Percentiles rank a stretch among this genome's conserved stretches.
Evolutionary conservation across 2,797 vertebrate species (phyloP).

Genomic region (Channa striata): DNA sequence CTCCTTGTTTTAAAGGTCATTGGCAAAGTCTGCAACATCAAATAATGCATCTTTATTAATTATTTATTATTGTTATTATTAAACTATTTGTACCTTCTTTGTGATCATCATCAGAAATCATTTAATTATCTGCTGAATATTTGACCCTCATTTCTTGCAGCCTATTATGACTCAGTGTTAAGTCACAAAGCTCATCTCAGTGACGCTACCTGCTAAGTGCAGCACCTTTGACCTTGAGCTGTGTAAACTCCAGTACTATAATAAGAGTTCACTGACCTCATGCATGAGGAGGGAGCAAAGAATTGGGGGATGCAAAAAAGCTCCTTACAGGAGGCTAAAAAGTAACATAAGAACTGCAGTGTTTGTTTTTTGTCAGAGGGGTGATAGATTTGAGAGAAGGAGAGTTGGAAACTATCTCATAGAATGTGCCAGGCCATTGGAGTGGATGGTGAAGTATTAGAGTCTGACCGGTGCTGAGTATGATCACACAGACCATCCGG

Average conservation of each 20-base stretch:
- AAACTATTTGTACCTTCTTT: neutral
- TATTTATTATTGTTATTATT: too few relatives aligned
- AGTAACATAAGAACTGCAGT: too few relatives aligned
- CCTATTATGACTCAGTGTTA: slow-evolving; percentile 17
- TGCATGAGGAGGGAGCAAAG: slow-evolving; percentile 26
- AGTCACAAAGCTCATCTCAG: slow-evolving; percentile 16
- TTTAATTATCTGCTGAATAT: neutral
- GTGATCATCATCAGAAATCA: neutral
- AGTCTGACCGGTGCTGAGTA: slow-evolving; percentile 30
- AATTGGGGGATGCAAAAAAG: slow-evolving; percentile 24
- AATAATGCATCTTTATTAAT: too few relatives aligned
- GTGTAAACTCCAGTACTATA: slow-evolving; percentile 47
- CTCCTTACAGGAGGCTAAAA: slow-evolving; percentile 5
- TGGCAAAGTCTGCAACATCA: too few relatives aligned
- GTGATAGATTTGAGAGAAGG: neutral
- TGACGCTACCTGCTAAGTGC: slow-evolving; percentile 37
- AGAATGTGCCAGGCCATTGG: slow-evolving; percentile 22
- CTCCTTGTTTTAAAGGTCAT: too few relatives aligned
- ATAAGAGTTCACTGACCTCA: slow-evolving; percentile 58
- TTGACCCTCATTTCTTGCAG: slow-evolving; percentile 1
- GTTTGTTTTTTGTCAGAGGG: neutral
- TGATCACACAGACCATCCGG: slow-evolving; percentile 39
- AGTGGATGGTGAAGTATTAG: slow-evolving; percentile 10
- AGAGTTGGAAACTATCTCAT: slow-evolving; percentile 2
- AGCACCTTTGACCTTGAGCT: slow-evolving; percentile 51